Evolutionary conservation across 2,888 invertebrate species (phyloP).

Genomic region (Lasioglossum vierecki): DNA sequence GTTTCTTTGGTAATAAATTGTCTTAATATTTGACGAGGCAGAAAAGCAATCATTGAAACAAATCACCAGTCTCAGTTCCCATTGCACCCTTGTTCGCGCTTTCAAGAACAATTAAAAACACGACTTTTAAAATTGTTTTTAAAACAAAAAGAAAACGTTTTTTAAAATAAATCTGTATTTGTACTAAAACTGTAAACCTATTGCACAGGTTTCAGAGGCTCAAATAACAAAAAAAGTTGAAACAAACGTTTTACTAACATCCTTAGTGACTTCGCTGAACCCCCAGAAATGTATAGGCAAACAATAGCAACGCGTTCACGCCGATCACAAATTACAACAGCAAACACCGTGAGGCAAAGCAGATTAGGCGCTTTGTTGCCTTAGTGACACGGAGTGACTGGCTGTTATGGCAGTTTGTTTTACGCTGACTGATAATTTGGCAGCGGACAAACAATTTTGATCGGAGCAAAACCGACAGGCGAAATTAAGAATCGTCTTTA

Average conservation of each 20-base stretch:
- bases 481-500: slow-evolving; percentile 35
- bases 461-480: slow-evolving; percentile 7
- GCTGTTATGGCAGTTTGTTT: not conserved
- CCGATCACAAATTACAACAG: not conserved
- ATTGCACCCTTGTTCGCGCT: not conserved
- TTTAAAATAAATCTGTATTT: no score
- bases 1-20: not conserved
- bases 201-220: no score
- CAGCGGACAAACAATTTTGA: not conserved
- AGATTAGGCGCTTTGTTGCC: not conserved
- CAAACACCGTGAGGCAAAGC: not conserved
- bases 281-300: not conserved
- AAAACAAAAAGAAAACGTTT: no score
- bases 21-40: not conserved
- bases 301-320: not conserved
- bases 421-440: not conserved
- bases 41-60: not conserved
- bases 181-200: no score
- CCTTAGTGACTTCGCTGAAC: no score
- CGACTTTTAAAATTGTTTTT: no score
- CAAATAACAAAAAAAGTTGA: no score
- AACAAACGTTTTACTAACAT: not conserved
- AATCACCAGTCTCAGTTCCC: not conserved
- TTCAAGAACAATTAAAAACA: not conserved
- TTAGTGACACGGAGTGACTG: not conserved